Evolutionary conservation across 2,797 vertebrate genomes (phyloP).

Genomic region (Aselliscus stoliczkanus): DNA sequence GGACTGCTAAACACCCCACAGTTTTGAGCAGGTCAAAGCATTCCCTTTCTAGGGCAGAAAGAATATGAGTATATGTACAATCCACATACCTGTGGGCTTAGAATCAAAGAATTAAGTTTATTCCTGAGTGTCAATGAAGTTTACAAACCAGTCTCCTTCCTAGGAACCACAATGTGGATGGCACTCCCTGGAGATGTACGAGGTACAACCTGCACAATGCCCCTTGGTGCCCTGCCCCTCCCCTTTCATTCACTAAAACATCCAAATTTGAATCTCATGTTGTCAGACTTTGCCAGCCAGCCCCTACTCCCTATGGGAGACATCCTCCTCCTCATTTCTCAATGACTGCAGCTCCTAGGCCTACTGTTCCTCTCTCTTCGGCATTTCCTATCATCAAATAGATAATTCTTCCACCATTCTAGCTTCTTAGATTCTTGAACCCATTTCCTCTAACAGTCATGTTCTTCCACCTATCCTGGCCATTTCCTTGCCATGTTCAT

Average conservation of each 20-base stretch:
- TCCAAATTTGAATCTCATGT: not conserved
- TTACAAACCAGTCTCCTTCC: not conserved
- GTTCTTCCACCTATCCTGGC: not conserved
- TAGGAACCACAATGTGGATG: not conserved
- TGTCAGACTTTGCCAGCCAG: not conserved
- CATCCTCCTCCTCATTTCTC: not conserved
- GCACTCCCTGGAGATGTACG: not conserved
- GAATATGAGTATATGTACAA: not conserved
- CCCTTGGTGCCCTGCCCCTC: not conserved
- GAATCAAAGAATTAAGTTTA: not conserved
- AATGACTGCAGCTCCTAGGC: not conserved
- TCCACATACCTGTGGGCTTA: not conserved
- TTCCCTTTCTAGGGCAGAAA: not conserved
- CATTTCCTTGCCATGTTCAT: not conserved
- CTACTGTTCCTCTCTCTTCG: not conserved
- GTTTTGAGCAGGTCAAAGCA: not conserved
- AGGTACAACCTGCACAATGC: not conserved
- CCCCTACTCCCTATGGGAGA: too few relatives aligned
- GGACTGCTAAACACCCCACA: not conserved
- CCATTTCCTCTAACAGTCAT: not conserved
- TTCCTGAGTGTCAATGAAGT: not conserved
- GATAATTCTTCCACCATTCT: not conserved
- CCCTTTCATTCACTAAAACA: not conserved
- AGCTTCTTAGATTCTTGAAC: not conserved
- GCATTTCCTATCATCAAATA: not conserved